A percentile compares a stretch with the other conserved stretches of the same genome.
phyloP scores from a whole-genome alignment of 2,113 vertebrate species.

The Sebastes fasciatus region DNA sequence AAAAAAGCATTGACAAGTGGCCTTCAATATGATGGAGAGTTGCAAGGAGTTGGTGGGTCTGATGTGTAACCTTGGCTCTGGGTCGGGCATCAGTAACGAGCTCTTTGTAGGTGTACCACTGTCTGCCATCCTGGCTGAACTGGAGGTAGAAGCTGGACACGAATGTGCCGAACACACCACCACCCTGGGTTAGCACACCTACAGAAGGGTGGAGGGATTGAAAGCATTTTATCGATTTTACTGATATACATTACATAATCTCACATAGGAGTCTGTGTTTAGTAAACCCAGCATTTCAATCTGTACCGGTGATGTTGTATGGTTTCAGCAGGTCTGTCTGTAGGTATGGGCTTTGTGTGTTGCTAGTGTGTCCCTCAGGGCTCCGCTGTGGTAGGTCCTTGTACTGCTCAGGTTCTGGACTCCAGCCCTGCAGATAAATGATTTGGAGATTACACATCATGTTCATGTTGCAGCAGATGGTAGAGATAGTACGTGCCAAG shows the following conservation, averaged over 20 bases:
- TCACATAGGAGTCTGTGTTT: neutral
- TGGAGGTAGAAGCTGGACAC: slow-evolving; percentile 87
- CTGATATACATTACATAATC: neutral
- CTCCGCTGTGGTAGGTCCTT: slow-evolving; percentile 66
- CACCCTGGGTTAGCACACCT: slow-evolving; percentile 88
- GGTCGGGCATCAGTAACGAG: slow-evolving; percentile 63
- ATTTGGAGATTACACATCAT: neutral
- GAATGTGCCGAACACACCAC: slow-evolving; percentile 77
- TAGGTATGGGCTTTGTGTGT: slow-evolving; percentile 79
- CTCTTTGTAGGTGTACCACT: slow-evolving; percentile 85
- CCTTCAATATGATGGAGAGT: neutral
- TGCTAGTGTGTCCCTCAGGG: slow-evolving; percentile 69
- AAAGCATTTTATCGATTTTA: neutral
- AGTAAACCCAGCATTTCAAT: neutral
- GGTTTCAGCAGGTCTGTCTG: slow-evolving; percentile 86
- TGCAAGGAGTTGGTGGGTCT: neutral
- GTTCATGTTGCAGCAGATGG: neutral
- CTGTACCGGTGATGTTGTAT: slow-evolving; percentile 87
- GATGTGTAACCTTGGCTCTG: slow-evolving; percentile 81
- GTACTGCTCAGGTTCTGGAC: slow-evolving; percentile 78
- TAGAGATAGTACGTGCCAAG: neutral
- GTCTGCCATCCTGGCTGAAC: slow-evolving; percentile 85
- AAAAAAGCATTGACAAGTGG: neutral
- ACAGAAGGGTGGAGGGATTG: neutral
- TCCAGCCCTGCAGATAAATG: slow-evolving; percentile 81